These are phyloP conservation scores for Batillaria attramentaria DNA, from an alignment of 1,140 invertebrate genomes.

Conservation along the genomic window DNA sequence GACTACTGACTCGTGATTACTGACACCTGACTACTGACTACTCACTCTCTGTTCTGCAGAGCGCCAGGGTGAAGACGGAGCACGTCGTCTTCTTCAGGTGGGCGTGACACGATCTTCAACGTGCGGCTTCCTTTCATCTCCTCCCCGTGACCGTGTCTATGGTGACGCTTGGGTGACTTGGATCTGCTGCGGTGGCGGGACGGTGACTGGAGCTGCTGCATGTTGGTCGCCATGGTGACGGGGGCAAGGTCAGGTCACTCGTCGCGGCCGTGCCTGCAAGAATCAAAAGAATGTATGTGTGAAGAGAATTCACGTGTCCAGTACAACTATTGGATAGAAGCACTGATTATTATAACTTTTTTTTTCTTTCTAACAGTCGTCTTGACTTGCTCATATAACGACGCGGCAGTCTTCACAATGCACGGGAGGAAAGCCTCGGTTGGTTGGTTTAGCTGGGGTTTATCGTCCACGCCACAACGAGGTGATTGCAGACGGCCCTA, in stretches of 20 bases:
- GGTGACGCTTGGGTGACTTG: constrained; percentile 24
- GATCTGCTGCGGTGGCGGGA: constrained; percentile 23
- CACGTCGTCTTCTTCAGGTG: constrained; percentile 11
- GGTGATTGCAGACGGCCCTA: no score
- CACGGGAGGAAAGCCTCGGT: no score
- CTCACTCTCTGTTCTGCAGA: constrained; percentile 28
- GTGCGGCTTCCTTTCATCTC: background rate
- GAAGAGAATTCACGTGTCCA: background rate
- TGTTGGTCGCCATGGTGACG: constrained; percentile 1
- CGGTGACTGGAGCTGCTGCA: constrained; percentile 29
- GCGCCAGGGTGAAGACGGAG: constrained; percentile 17
- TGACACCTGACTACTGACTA: no score
- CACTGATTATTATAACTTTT: background rate
- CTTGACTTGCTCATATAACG: background rate
- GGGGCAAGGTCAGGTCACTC: background rate
- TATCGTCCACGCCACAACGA: no score
- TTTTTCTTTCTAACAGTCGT: background rate
- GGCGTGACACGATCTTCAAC: background rate
- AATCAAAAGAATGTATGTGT: no score
- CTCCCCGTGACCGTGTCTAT: background rate
- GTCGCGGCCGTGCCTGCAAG: background rate
- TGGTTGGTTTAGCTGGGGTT: no score
- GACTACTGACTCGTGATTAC: no score
- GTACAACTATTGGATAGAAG: background rate
- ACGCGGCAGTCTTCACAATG: no score